These are phyloP conservation scores for Zophobas atratus DNA, from an alignment of 1,140 invertebrate species.

Conservation along the genomic window DNA sequence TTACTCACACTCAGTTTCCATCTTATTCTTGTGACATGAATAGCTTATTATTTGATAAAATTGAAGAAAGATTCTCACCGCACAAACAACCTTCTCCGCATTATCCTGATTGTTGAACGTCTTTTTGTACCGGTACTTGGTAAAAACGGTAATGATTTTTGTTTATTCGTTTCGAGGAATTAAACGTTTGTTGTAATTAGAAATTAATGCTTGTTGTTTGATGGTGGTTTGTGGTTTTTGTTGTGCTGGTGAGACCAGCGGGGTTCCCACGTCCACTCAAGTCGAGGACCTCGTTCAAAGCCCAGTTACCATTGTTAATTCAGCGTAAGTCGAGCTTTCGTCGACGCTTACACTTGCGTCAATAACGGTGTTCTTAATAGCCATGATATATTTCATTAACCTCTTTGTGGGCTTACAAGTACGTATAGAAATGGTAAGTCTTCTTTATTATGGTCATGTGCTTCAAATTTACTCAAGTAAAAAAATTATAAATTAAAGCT, in stretches of 20 bases:
- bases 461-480: too few relatives aligned
- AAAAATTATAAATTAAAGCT: too few relatives aligned
- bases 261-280: slow-evolving; percentile 48
- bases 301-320: slow-evolving; percentile 49
- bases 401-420: slow-evolving; percentile 21
- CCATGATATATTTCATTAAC: slow-evolving; percentile 44
- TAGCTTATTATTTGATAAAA: slow-evolving; percentile 42
- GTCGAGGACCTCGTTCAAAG: slow-evolving; percentile 46
- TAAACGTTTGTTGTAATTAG: background rate
- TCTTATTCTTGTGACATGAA: slow-evolving; percentile 46
- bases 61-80: slow-evolving; percentile 38
- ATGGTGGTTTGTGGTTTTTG: slow-evolving; percentile 21
- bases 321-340: slow-evolving; percentile 44
- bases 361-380: slow-evolving; percentile 38
- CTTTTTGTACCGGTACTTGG: background rate
- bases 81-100: slow-evolving; percentile 28
- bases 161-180: slow-evolving; percentile 19
- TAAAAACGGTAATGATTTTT: slow-evolving; percentile 11
- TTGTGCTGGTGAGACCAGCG: slow-evolving; percentile 39
- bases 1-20: slow-evolving; percentile 51
- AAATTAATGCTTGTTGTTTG: slow-evolving; percentile 21
- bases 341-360: slow-evolving; percentile 46
- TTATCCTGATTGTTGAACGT: slow-evolving; percentile 18
- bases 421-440: background rate
- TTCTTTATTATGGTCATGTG: too few relatives aligned